phyloP scores from a whole-genome alignment of 35 echinoderm and acorn worm species.

The Strongylocentrotus purpuratus region DNA sequence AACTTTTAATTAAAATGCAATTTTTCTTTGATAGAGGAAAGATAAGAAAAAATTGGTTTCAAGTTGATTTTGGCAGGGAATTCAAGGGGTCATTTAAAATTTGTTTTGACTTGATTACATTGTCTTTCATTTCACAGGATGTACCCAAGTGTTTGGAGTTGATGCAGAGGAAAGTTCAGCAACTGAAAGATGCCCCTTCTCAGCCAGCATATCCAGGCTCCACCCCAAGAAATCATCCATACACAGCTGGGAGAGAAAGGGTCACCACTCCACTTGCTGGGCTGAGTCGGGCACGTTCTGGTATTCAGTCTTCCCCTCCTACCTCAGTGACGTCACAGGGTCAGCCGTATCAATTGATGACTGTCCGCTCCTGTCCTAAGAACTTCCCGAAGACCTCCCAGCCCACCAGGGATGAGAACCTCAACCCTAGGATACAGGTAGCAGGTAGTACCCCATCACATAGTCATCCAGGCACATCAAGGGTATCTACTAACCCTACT shows the following conservation, averaged over 20 bases:
- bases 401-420: background rate
- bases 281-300: background rate
- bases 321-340: background rate
- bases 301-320: background rate
- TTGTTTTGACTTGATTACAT: too few relatives aligned
- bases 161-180: background rate
- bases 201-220: background rate
- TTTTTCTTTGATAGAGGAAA: too few relatives aligned
- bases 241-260: background rate
- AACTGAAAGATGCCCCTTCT: background rate
- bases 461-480: background rate
- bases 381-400: background rate
- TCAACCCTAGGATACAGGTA: background rate
- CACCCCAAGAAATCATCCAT: background rate
- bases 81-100: too few relatives aligned
- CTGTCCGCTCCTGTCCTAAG: slow-evolving; percentile 25
- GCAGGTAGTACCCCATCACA: background rate
- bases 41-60: too few relatives aligned
- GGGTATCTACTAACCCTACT: background rate
- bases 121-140: slow-evolving; percentile 24
- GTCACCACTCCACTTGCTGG: slow-evolving; percentile 23
- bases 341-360: background rate
- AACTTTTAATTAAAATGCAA: too few relatives aligned
- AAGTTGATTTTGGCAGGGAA: too few relatives aligned
- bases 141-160: background rate